A percentile compares a stretch with the other conserved stretches of the same genome.
phyloP scores from a whole-genome alignment of 2,797 vertebrate genomes.

The Gorsachius magnificus region DNA sequence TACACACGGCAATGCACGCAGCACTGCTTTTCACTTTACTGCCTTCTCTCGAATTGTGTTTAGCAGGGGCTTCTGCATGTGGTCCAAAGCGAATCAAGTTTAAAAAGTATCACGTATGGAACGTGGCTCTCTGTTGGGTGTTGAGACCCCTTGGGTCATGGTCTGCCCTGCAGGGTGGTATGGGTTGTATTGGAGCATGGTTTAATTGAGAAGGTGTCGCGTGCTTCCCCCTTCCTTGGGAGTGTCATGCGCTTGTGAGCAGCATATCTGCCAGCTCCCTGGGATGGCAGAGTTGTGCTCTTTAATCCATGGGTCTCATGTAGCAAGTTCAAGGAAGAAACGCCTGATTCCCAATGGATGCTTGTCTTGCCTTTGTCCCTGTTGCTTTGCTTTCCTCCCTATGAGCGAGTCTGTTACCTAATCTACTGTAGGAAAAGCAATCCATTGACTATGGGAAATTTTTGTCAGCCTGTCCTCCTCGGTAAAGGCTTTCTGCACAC shows the following conservation, averaged over 20 bases:
- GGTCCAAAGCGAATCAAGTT: background rate
- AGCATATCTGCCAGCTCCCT: rapidly evolving
- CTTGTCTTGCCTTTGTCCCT: background rate
- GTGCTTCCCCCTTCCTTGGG: too few relatives aligned
- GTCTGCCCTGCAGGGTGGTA: rapidly evolving
- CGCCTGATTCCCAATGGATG: background rate
- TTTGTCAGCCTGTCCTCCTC: background rate
- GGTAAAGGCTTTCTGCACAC: background rate
- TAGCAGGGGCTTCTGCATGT: background rate
- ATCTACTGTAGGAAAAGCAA: background rate
- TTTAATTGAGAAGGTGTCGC: background rate
- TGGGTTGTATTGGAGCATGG: background rate
- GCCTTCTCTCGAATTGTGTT: background rate
- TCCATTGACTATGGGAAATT: background rate
- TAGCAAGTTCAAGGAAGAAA: background rate
- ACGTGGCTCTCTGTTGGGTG: background rate
- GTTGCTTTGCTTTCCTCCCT: background rate
- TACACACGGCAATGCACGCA: background rate
- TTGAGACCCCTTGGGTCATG: background rate
- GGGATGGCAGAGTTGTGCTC: background rate
- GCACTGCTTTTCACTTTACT: background rate
- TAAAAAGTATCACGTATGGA: background rate
- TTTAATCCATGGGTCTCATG: background rate
- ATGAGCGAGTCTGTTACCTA: background rate
- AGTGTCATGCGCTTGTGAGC: background rate